Conservation (phyloP, 2,113 vertebrate genomes). For the Clarias batrachus region DNA sequence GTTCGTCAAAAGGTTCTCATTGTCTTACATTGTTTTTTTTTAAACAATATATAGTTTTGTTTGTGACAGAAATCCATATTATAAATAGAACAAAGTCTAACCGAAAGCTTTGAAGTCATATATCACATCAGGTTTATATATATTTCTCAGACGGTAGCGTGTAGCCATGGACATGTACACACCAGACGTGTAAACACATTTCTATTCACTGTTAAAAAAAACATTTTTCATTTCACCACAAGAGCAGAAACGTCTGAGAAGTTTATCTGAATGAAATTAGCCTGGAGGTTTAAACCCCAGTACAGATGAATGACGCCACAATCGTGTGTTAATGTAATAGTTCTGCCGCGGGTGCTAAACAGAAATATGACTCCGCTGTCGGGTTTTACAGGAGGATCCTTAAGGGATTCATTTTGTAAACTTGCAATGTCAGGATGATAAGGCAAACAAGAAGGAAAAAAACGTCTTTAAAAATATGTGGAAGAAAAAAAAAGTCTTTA, state of each 20-base stretch:
- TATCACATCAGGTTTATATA: neutral
- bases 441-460: too few relatives aligned
- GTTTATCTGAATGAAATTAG: neutral
- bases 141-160: neutral
- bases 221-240: neutral
- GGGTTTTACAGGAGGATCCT: too few relatives aligned
- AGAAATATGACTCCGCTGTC: neutral
- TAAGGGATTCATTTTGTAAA: too few relatives aligned
- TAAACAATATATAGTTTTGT: neutral
- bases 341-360: neutral
- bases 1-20: neutral
- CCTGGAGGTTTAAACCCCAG: neutral
- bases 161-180: neutral
- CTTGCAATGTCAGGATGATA: too few relatives aligned
- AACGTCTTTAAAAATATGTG: too few relatives aligned
- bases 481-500: too few relatives aligned
- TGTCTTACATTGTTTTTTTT: neutral
- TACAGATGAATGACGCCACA: neutral
- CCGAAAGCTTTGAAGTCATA: conserved; percentile 10
- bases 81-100: conserved; percentile 8
- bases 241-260: neutral
- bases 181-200: neutral
- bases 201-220: too few relatives aligned
- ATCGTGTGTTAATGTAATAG: neutral
- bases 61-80: neutral